Percentiles rank a stretch among this genome's conserved stretches.
Evolutionary conservation across 2,113 vertebrate species (phyloP).

Genomic region (Pelmatolapia mariae): DNA sequence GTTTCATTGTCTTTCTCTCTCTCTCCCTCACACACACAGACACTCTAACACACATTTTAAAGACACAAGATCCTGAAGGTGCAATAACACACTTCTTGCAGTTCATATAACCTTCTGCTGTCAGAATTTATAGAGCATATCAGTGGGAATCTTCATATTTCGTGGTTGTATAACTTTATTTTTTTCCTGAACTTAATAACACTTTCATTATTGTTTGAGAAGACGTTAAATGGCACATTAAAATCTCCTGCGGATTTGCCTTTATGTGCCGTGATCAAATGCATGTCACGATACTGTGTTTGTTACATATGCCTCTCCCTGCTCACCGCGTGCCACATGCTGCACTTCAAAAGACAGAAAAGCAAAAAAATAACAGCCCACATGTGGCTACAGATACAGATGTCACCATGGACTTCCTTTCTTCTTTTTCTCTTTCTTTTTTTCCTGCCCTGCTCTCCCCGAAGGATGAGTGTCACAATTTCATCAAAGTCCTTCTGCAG

Average conservation of each 20-base stretch:
- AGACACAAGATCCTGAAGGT: neutral
- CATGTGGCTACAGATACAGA: neutral
- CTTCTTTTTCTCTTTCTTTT: neutral
- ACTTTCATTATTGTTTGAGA: neutral
- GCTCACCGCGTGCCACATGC: neutral
- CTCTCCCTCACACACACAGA: neutral
- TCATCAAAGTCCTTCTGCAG: conserved; percentile 97
- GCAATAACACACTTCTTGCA: neutral
- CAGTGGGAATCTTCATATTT: neutral
- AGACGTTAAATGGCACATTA: neutral
- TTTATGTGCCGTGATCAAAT: neutral
- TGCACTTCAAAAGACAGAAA: neutral
- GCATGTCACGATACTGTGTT: neutral
- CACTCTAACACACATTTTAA: neutral
- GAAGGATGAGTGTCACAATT: conserved; percentile 98
- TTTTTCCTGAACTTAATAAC: neutral
- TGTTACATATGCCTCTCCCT: neutral
- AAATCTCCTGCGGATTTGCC: neutral
- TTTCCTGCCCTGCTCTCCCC: conserved; percentile 18
- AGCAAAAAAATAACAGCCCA: neutral
- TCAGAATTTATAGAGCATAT: conserved; percentile 6
- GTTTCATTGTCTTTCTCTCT: neutral
- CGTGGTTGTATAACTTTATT: neutral
- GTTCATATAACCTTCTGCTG: neutral
- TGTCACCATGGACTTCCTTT: conserved; percentile 13